Percentiles rank a stretch among this genome's conserved stretches.
Conservation (phyloP, 2,797 vertebrate species). For the Craterocephalus amniculus region DNA sequence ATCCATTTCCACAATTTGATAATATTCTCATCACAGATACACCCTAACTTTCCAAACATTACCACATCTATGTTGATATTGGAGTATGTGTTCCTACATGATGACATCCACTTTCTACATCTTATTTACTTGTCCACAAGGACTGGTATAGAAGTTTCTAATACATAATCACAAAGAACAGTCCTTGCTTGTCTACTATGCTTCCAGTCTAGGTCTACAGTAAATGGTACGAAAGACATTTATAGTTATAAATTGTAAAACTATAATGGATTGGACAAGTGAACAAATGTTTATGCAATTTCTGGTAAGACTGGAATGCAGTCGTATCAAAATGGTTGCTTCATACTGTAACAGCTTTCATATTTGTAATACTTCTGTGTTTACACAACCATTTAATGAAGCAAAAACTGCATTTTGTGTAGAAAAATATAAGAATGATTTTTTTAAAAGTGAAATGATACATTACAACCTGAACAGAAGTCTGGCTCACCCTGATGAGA, state of each 20-base stretch:
- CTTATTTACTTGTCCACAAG: too few relatives aligned
- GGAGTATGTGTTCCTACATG: too few relatives aligned
- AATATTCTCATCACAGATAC: too few relatives aligned
- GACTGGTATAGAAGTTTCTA: too few relatives aligned
- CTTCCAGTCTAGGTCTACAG: neutral
- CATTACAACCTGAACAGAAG: neutral
- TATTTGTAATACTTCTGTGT: neutral
- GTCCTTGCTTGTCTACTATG: neutral
- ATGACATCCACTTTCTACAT: too few relatives aligned
- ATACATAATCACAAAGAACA: too few relatives aligned
- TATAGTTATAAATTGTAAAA: neutral
- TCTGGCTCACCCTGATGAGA: neutral
- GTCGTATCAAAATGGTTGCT: too few relatives aligned
- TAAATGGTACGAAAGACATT: neutral
- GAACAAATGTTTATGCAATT: neutral
- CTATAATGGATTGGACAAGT: neutral
- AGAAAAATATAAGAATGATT: neutral
- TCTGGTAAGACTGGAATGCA: neutral
- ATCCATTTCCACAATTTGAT: too few relatives aligned
- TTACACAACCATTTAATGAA: neutral
- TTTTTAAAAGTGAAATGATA: neutral
- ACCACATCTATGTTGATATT: too few relatives aligned
- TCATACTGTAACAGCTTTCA: neutral
- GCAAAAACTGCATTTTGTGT: neutral
- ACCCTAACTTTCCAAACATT: too few relatives aligned